Evolutionary conservation across 1,140 invertebrate species (phyloP).

Genomic region (Campodea augens): DNA sequence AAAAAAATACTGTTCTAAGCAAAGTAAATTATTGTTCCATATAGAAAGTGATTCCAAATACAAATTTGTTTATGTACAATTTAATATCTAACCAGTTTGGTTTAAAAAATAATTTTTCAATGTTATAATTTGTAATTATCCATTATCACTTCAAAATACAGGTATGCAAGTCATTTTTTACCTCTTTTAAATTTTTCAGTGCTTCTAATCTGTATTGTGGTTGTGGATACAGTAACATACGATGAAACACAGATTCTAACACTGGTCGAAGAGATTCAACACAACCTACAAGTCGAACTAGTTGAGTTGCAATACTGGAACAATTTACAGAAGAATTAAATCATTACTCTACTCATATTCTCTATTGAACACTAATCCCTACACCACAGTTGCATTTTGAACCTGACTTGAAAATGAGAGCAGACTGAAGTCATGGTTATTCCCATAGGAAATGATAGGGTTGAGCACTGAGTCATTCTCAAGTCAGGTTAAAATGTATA

Average conservation of each 20-base stretch:
- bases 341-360: constrained; percentile 1
- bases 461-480: too few relatives aligned
- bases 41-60: background rate
- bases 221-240: constrained; percentile 72
- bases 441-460: too few relatives aligned
- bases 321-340: constrained; percentile 5
- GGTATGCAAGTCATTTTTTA: constrained; percentile 15
- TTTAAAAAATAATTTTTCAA: background rate
- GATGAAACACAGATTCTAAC: constrained; percentile 74
- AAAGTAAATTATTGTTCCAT: background rate
- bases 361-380: constrained; percentile 5
- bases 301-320: constrained; percentile 63
- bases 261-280: constrained; percentile 66
- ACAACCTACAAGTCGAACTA: constrained; percentile 66
- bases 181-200: constrained; percentile 55
- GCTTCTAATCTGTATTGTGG: constrained; percentile 66
- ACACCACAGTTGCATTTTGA: too few relatives aligned
- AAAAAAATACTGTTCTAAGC: background rate
- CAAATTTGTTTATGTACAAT: background rate
- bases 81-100: background rate
- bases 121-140: background rate
- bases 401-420: too few relatives aligned
- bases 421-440: too few relatives aligned
- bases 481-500: too few relatives aligned
- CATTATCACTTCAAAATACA: background rate